phyloP scores from a whole-genome alignment of 2,888 invertebrate genomes.

The Magallana nippona region DNA sequence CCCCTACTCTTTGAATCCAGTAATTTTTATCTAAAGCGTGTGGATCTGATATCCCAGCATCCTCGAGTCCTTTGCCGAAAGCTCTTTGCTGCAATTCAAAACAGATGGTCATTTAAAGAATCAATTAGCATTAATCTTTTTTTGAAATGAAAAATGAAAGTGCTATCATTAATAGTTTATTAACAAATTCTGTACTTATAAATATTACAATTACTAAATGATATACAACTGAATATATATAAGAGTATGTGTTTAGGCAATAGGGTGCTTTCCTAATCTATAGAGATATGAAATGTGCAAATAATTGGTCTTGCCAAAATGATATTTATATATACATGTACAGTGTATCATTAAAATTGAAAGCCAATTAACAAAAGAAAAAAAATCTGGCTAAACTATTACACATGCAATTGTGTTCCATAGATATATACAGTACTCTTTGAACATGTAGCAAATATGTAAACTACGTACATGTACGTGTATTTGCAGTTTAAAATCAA shows the following conservation, averaged over 20 bases:
- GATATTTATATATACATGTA: no score
- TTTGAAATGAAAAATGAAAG: constrained; percentile 4
- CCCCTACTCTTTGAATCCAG: constrained; percentile 78
- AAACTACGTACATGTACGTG: no score
- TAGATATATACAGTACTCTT: no score
- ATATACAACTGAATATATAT: background rate
- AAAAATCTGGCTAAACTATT: no score
- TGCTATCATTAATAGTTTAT: background rate
- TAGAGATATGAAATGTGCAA: constrained; percentile 12
- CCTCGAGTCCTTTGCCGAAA: constrained; percentile 68
- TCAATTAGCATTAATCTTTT: no score
- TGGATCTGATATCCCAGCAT: constrained; percentile 70
- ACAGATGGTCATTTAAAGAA: background rate
- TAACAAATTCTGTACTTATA: background rate
- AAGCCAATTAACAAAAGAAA: no score
- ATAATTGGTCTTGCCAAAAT: background rate
- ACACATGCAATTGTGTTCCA: no score
- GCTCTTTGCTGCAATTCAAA: constrained; percentile 63
- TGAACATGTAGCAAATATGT: no score
- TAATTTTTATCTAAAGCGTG: constrained; percentile 76
- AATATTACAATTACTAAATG: background rate
- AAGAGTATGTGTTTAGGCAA: background rate
- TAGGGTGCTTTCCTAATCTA: constrained; percentile 1
- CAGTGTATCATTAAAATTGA: no score
- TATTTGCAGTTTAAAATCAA: no score